Evolutionary conservation across 2,797 vertebrate genomes (phyloP), one percentile per base, ranked within the genome.

Genomic region (Allobates femoralis): DNA sequence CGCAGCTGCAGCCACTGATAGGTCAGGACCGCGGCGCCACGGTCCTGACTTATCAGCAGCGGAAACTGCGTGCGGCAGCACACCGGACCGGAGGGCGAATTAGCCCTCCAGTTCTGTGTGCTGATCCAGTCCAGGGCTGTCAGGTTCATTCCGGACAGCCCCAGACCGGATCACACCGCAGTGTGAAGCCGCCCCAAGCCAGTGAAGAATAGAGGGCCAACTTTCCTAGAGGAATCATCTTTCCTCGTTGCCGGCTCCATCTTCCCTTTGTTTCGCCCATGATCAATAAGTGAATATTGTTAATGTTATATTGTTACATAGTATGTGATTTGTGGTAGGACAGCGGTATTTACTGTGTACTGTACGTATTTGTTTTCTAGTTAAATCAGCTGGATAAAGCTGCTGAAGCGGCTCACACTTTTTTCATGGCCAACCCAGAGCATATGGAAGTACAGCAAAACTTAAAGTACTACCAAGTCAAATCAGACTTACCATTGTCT

Each of bases 391-490:
- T 96, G 34, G 96, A 97, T 58, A 95, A 98, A 88, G 98, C 98
- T 10, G 95, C 96, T 0, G 95, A 96, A 0, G 98, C 98, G 0
- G 98, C 97, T 79, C 97, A 99, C 88, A 99, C 98, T 0, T 99
- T 98, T 91, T 99, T 99, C 91, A 94, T 97, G 93, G 98, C 98
- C 84, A 99, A 99, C 90, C 98, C 98, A 0, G 98, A 99, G 90
- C 98, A 99, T 85, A 96, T 98, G 92, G 98, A 98, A 93, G 95
- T 97, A 93, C 94, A 96, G 81, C 95, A 97, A 88, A 94, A 97
- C 92, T 93, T 98, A 0, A 96, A 98, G 92, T 96, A 96, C 89
- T 98, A 98, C 91, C 96, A 95, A 91, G 93, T 88, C 50, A 92
- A 91, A 0, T 88, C 95, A 10, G 96, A 96, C 0, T 90, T 93